Base-by-base conservation (phyloP, 2,888 invertebrate species). In the Slavum lentiscoides region DNA sequence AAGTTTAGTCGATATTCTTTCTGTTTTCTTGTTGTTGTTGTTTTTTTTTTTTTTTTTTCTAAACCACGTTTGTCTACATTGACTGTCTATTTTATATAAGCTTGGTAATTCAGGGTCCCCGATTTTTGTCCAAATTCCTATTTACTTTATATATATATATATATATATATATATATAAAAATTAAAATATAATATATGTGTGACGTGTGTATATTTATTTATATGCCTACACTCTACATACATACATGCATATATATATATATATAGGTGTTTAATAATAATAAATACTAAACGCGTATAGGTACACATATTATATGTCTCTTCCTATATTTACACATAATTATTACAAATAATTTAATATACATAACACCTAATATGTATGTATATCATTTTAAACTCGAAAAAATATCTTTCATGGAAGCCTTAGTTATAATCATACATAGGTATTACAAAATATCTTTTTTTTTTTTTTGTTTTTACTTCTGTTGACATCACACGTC, bases 41-140 rank as follows among this genome's bases (percentile, higher is more conserved):
- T 49, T 62, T 75, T 75, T 58, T 21, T 23, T 23, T 67, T 75
- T 43, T 59, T 61, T 61, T 64, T 74, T 53, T 76, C 76, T 76
- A 43, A 80, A 58, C 70, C 70, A 80, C 70, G 37, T 80, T 62
- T 55, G 39, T 80, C 77, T 80, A 70, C 30, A 30, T 80, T 37
- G 77, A 77, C 77, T 80, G 77, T 77, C 77, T 80, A 70, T 80
- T 80, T 80, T 70, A 64, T 80, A 80, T 80, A 80, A 80, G 77
- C 77, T 80, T 80, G 77, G 77, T 80, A 80, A 80, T 80, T 80
- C 77, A 80, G 77, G 77, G 77, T 80, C 77, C 77, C 77, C 77
- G 53, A 80, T 76, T 80, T 80, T 80, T 64, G 70, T 70, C 77
- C 70, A 80, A 80, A 70, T 77, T 77, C 77, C 77, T 70, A 77